Evolutionary conservation across 2,888 invertebrate genomes (phyloP).

Genomic region (Dorcus parallelipipedus): DNA sequence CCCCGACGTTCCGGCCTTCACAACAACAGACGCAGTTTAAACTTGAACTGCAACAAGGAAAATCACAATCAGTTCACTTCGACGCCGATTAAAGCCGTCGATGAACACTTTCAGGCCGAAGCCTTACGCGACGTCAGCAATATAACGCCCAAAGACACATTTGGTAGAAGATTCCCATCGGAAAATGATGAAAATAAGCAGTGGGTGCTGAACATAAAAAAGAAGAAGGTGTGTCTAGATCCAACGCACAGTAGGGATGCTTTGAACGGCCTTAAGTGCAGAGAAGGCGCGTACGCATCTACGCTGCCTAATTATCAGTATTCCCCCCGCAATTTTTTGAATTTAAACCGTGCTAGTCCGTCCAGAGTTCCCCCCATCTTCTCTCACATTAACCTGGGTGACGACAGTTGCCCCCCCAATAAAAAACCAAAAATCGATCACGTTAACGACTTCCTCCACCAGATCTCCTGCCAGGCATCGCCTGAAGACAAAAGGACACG

Average conservation of each 20-base stretch:
- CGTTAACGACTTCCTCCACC: constrained; percentile 42
- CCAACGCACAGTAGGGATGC: constrained; percentile 30
- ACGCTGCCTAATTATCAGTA: constrained; percentile 58
- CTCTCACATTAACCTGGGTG: constrained; percentile 48
- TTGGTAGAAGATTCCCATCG: constrained; percentile 25
- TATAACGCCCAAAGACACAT: constrained; percentile 52
- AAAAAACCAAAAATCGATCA: constrained; percentile 40
- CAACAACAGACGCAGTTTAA: constrained; percentile 52
- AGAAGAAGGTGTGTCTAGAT: constrained; percentile 42
- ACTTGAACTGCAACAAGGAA: constrained; percentile 56
- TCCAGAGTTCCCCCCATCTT: constrained; percentile 48
- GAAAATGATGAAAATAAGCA: constrained; percentile 8
- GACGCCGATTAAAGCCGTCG: constrained; percentile 53
- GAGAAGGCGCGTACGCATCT: constrained; percentile 44
- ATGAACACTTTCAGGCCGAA: constrained; percentile 41
- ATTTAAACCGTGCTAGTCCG: constrained; percentile 46
- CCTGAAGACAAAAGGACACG: constrained; percentile 31
- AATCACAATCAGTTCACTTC: constrained; percentile 61
- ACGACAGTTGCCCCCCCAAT: constrained; percentile 45
- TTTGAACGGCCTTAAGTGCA: constrained; percentile 12
- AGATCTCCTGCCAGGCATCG: constrained; percentile 38
- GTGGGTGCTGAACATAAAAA: constrained; percentile 32
- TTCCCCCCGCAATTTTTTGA: constrained; percentile 43
- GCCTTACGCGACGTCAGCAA: constrained; percentile 61
- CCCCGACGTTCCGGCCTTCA: constrained; percentile 37